phyloP scores from a whole-genome alignment of 2,797 vertebrate species.

The Caiman crocodilus region DNA sequence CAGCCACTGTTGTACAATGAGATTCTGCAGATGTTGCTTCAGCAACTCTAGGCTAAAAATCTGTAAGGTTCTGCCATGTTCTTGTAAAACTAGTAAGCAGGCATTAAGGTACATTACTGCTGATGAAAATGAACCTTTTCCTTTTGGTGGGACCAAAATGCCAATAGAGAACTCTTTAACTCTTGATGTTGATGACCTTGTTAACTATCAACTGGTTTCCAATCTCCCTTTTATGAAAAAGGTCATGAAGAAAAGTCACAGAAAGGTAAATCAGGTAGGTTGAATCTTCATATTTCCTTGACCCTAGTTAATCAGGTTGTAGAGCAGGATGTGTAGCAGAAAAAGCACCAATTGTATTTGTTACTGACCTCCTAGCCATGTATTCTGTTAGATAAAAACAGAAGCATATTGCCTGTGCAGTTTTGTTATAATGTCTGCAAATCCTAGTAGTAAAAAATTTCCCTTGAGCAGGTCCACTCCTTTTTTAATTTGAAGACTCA shows the following conservation, averaged over 20 bases:
- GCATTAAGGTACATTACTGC: neutral
- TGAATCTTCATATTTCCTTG: neutral
- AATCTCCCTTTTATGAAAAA: neutral
- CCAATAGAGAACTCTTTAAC: neutral
- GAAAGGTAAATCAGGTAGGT: neutral
- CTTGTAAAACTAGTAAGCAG: neutral
- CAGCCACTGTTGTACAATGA: neutral
- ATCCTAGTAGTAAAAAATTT: neutral
- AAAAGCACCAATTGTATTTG: neutral
- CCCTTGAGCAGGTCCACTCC: constrained; percentile 21
- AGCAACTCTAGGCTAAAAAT: constrained; percentile 13
- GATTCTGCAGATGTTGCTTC: neutral
- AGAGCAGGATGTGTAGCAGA: neutral
- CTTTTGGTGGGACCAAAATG: neutral
- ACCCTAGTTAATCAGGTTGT: neutral
- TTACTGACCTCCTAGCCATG: no score
- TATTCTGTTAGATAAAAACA: no score
- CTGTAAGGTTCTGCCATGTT: neutral
- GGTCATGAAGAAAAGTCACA: neutral
- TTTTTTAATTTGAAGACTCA: constrained; percentile 27
- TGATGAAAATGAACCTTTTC: neutral
- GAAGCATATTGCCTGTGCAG: no score
- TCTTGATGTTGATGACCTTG: neutral
- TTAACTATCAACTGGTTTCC: neutral
- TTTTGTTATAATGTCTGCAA: constrained; percentile 16